Base-by-base conservation (phyloP, 1,140 invertebrate genomes). In the Drosophila novamexicana region DNA sequence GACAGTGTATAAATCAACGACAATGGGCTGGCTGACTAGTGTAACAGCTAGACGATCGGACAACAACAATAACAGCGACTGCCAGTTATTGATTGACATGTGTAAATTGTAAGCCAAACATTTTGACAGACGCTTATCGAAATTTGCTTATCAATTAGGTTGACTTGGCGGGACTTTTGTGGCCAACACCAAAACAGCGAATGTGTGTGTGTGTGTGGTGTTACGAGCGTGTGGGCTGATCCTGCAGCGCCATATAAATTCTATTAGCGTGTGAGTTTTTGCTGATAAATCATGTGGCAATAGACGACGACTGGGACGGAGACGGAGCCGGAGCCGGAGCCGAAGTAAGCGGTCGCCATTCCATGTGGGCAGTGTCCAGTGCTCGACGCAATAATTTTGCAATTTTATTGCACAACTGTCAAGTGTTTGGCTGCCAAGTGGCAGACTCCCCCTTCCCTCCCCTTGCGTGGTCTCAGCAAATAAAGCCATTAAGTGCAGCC, bases 61-160 rank as follows among this genome's bases (percentile, higher is more conserved):
- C 22, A 29, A 4, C 22, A 29, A 22, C 22, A 22, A 22, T 22
- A 22, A 22, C 22, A 22, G 22, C 22, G 2, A 22, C 4, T n/a
- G 45, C 45, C 62, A 80, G 79, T 84, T 77, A 76, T 65, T 71
- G 83, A 86, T 79, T 86, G 82, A 81, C 82, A 88, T 68, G 82
- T 82, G 83, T 77, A 70, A 86, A 88, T 88, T 79, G 79, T 82
- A 79, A 88, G 79, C 70, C 81, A 86, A 86, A 88, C 86, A 86
- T 86, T 88, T 83, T 59, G 85, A 81, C 79, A 84, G 58, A 64
- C 70, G 75, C 75, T 82, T 86, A 88, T 86, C 83, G 72, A 77
- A 75, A 66, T 77, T 73, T 62, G 65, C 67, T 83, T 88, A 86
- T 86, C 82, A 88, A 74, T 82, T 79, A 71, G 75, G 64, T 58